A percentile compares a stretch with the other conserved stretches of the same genome.
phyloP scores from a whole-genome alignment of 2,797 vertebrate genomes.

The Falco biarmicus region DNA sequence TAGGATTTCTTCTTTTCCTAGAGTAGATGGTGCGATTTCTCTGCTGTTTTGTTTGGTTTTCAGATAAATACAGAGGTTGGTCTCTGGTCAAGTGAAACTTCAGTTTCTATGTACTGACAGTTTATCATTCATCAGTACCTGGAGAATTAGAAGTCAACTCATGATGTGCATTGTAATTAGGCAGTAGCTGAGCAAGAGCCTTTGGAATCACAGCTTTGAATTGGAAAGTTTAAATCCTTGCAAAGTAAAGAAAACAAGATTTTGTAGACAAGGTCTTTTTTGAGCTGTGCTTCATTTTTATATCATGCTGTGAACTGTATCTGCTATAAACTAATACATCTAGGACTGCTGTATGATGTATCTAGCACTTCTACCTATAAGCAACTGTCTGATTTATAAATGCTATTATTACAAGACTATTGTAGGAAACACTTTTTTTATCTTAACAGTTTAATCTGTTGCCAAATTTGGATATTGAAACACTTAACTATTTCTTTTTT shows the following conservation, averaged over 20 bases:
- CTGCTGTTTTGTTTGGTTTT: background rate
- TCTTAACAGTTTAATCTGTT: background rate
- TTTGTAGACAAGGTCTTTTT: background rate
- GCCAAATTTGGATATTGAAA: background rate
- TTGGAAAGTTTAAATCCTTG: background rate
- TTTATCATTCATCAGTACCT: background rate
- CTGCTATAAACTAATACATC: background rate
- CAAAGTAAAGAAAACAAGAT: background rate
- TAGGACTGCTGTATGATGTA: background rate
- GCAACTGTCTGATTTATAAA: background rate
- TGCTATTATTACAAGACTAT: background rate
- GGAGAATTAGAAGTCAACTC: background rate
- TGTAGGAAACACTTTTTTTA: background rate
- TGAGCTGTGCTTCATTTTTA: background rate
- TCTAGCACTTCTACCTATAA: background rate
- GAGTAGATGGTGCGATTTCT: too few species aligned
- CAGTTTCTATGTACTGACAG: background rate
- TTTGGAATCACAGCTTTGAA: background rate
- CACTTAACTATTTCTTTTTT: background rate
- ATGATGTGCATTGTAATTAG: background rate
- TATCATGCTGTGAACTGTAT: background rate
- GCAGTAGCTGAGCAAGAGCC: background rate
- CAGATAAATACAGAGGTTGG: background rate
- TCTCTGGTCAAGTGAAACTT: background rate
- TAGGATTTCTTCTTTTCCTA: background rate